Percentiles rank a stretch among this genome's conserved stretches.
These are phyloP conservation scores for Balearica regulorum DNA, from an alignment of 2,797 vertebrate genomes.

Conservation along the genomic window DNA sequence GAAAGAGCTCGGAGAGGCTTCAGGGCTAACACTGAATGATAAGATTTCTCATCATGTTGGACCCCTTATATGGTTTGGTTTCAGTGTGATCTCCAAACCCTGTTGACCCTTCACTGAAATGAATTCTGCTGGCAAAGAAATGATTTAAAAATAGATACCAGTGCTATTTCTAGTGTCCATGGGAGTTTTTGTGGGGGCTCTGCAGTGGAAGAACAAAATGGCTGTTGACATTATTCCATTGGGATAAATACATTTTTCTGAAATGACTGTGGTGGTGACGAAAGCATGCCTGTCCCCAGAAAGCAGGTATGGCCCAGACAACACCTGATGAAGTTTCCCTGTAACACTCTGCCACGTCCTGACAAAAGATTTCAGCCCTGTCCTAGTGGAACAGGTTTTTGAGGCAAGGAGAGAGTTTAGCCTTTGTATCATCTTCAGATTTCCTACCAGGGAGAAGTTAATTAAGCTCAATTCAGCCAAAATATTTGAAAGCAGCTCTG, in stretches of 20 bases:
- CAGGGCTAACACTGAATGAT: neutral
- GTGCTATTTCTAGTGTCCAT: conserved; percentile 27
- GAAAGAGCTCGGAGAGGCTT: neutral
- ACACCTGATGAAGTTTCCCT: neutral
- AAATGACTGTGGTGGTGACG: neutral
- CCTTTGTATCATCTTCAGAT: neutral
- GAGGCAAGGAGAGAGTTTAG: neutral
- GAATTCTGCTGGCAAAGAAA: conserved; percentile 12
- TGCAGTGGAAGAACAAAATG: conserved; percentile 14
- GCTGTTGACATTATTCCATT: neutral
- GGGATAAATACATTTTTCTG: neutral
- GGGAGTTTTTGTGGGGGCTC: conserved; percentile 30
- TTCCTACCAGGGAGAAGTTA: neutral
- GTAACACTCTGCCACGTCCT: neutral
- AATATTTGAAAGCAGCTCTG: neutral
- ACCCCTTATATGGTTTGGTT: conserved; percentile 31
- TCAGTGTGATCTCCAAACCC: neutral
- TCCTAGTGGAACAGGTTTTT: neutral
- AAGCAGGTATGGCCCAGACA: neutral
- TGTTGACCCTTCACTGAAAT: neutral
- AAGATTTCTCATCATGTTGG: neutral
- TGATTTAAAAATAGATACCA: conserved; percentile 23
- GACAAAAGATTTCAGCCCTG: neutral
- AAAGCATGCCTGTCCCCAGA: neutral
- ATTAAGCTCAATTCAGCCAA: neutral